Conservation (phyloP, 2,888 invertebrate species). For the Venusia cambrica region DNA sequence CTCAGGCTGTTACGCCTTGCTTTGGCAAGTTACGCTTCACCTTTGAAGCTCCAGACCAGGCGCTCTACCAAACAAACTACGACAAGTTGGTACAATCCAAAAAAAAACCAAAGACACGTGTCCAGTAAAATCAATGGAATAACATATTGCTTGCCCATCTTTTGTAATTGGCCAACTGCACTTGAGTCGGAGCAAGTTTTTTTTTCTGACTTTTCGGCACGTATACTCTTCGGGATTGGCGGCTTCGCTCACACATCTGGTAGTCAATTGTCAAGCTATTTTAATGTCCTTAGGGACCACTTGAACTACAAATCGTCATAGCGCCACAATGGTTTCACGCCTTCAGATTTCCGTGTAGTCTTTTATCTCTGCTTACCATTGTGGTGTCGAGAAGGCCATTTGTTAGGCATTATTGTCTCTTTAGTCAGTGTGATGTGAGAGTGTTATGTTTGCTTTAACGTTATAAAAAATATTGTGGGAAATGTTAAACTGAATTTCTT, state of each 20-base stretch:
- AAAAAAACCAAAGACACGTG: no score
- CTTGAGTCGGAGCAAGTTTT: no score
- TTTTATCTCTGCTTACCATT: conserved; percentile 69
- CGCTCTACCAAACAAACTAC: no score
- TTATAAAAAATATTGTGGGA: conserved; percentile 27
- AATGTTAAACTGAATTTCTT: background rate
- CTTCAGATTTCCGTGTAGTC: conserved; percentile 74
- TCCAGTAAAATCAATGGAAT: no score
- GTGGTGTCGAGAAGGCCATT: conserved; percentile 71
- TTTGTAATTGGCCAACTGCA: no score
- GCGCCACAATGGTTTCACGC: conserved; percentile 64
- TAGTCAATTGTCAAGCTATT: conserved; percentile 67
- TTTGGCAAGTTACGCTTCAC: no score
- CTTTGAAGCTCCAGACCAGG: no score
- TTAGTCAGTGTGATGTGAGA: conserved; percentile 54
- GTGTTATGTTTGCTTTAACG: conserved; percentile 72
- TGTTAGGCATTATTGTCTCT: conserved; percentile 71
- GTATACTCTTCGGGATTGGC: no score
- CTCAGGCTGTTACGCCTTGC: no score
- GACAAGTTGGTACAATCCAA: no score
- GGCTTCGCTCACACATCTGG: conserved; percentile 59
- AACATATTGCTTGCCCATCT: no score
- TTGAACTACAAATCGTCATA: conserved; percentile 75
- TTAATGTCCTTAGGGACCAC: conserved; percentile 57
- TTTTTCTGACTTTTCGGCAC: no score